Evolutionary conservation across 1,140 invertebrate genomes (phyloP).

Genomic region (Macrotrachela quadricornifera): DNA sequence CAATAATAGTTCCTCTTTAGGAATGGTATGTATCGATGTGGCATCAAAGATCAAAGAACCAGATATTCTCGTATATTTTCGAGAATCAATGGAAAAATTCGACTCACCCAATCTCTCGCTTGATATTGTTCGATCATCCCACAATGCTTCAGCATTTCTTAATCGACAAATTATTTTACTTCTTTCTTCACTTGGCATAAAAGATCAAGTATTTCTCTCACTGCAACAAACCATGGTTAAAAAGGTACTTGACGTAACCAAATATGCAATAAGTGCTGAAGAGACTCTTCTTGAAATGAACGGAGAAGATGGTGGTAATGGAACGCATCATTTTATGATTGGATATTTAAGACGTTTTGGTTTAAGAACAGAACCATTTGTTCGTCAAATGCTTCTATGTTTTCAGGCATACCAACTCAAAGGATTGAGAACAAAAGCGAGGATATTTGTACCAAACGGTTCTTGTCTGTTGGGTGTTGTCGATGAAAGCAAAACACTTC

Average conservation of each 20-base stretch:
- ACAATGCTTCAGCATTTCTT: background rate
- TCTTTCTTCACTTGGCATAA: background rate
- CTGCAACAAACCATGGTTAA: background rate
- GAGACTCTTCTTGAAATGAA: background rate
- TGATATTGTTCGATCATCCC: too few relatives aligned
- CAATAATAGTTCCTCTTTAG: too few relatives aligned
- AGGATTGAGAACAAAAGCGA: background rate
- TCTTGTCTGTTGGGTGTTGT: background rate
- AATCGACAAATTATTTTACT: slow-evolving; percentile 2
- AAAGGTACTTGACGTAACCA: background rate
- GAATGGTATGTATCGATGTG: too few relatives aligned
- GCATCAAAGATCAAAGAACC: too few relatives aligned
- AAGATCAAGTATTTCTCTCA: background rate
- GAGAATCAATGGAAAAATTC: too few relatives aligned
- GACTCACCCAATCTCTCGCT: too few relatives aligned
- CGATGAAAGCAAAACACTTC: background rate
- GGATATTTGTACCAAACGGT: slow-evolving; percentile 1
- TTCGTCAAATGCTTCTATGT: background rate
- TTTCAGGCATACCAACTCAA: background rate
- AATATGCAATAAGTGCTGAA: background rate
- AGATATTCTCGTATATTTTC: too few relatives aligned
- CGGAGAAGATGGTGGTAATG: too few relatives aligned
- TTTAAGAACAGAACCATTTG: background rate
- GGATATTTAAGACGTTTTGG: background rate
- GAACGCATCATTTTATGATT: background rate